Evolutionary conservation across 2,797 vertebrate species (phyloP).

Genomic region (Hypotaenidia okinawae): DNA sequence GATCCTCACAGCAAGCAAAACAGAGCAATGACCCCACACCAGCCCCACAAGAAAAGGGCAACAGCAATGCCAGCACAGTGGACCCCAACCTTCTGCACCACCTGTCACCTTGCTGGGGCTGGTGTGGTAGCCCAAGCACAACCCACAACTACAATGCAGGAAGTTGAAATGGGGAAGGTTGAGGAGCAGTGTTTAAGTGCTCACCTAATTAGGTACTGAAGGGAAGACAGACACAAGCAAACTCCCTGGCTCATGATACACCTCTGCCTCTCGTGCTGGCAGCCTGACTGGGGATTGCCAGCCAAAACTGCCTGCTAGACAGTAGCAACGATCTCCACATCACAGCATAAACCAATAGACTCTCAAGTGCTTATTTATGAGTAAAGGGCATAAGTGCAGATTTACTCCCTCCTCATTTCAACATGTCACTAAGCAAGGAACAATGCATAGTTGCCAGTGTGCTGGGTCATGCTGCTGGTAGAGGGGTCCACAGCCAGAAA

Average conservation of each 20-base stretch:
- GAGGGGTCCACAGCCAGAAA: neutral
- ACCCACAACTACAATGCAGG: fast-evolving
- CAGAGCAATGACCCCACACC: neutral
- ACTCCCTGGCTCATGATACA: neutral
- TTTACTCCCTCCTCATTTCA: neutral
- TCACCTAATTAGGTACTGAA: neutral
- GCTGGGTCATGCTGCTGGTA: neutral
- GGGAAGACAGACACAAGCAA: neutral
- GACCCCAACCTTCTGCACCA: neutral
- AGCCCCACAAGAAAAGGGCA: neutral
- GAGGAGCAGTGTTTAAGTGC: neutral
- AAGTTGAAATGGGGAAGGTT: neutral
- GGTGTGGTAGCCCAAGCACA: neutral
- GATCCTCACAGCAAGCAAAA: neutral
- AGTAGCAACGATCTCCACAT: neutral
- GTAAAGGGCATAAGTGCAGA: neutral
- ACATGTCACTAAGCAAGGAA: neutral
- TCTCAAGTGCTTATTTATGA: neutral
- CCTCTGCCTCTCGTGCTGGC: neutral
- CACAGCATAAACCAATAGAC: neutral
- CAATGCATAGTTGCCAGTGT: fast-evolving
- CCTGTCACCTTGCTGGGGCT: neutral
- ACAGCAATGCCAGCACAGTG: neutral
- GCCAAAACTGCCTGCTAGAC: neutral
- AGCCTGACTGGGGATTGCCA: neutral